Percentiles rank a stretch among this genome's conserved stretches.
These are phyloP conservation scores for Syndactyla subalaris DNA, from an alignment of 2,797 vertebrate genomes.

Conservation along the genomic window DNA sequence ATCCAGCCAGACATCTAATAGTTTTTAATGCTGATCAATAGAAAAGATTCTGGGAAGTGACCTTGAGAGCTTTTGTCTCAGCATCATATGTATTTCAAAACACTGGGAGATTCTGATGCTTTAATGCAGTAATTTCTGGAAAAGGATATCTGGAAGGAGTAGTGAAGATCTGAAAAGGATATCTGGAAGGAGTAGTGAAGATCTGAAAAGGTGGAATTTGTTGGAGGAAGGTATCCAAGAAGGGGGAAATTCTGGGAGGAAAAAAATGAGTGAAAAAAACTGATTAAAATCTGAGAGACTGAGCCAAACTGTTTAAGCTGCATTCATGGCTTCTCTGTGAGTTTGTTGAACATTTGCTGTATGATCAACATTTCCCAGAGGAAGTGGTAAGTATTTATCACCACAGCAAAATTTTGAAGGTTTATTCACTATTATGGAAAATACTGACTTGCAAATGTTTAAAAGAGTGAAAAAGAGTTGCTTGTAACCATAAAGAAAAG, in stretches of 20 bases:
- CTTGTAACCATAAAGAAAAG: neutral
- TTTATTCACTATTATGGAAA: neutral
- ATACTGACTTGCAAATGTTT: neutral
- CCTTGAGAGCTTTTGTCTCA: neutral
- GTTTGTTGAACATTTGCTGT: neutral
- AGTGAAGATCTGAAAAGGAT: neutral
- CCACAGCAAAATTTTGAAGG: neutral
- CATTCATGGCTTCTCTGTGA: neutral
- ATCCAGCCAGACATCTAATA: neutral
- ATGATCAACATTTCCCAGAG: neutral
- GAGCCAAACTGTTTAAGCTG: neutral
- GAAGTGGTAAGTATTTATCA: neutral
- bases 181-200: neutral
- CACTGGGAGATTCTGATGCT: neutral
- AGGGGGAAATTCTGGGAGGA: neutral
- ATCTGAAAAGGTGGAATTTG: neutral
- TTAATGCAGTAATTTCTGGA: neutral
- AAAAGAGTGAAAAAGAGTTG: neutral
- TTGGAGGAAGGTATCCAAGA: neutral
- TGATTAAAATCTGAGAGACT: neutral
- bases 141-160: neutral
- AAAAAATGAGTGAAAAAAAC: neutral
- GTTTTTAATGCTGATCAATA: slow-evolving; percentile 12
- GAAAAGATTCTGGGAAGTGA: neutral
- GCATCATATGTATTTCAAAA: neutral